Base-by-base conservation (phyloP, 2,113 vertebrate species). In the Leucopsar rothschildi region DNA sequence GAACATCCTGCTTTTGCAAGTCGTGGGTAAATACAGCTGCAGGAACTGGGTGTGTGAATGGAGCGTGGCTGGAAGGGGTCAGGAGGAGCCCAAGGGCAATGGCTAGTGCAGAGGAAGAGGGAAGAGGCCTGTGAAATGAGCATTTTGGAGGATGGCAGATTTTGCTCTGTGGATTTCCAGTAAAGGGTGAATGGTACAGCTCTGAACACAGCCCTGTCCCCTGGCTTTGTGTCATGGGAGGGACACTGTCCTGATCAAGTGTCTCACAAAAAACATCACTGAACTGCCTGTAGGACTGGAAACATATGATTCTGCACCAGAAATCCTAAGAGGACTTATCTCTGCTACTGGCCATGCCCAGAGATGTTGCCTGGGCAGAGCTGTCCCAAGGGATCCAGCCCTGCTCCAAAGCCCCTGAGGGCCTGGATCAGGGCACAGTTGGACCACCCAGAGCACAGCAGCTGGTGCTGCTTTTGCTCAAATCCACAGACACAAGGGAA, bases 21-120 rank as follows among this genome's bases (percentile, higher is more conserved):
- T 50, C 37, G 80, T 90, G 92, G 95, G 95, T 93, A 97, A 96
- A 96, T 95, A 96, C 95, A 97, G 96, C 94, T 97, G 97, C 82
- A 96, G 94, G 88, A 71, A 95, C 57, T 76, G 93, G 17, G 59
- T 27, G 81, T 85, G 91, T 61, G 77, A 92, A 91, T 50, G 89
- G 73, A 92, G 86, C 18, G 7, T 0, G 80, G 83, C 72, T 88
- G 80, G 81, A 81, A 44, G 35, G 50, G 84, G 76, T 47, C 79
- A 60, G 85, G 82, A 63, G 16, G 44, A 83, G 79, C 87, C 72
- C 7, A 7, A 52, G 52, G 93, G 78, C 40, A 65, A 14, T 29
- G 69, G 82, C 79, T 66, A 12, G 12, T 21, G 57, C 39, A 42
- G 86, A 33, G 85, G n/a, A 94, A 56, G 42, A 76, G 71, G 53